phyloP scores from a whole-genome alignment of 2,113 vertebrate species.

The Thinocorus orbignyianus region DNA sequence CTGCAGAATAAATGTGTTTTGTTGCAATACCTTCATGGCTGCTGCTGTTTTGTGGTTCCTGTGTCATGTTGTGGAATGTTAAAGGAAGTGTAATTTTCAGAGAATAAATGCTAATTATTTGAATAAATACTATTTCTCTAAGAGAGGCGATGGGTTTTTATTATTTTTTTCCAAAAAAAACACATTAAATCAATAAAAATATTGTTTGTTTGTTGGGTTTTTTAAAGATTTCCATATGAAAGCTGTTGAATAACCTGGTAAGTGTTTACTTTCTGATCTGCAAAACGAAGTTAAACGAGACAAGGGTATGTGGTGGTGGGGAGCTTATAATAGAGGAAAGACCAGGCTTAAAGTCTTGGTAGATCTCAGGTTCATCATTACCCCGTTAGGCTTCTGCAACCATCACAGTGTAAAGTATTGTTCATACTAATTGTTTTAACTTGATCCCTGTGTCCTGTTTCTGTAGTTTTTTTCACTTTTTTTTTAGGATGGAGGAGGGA shows the following conservation, averaged over 20 bases:
- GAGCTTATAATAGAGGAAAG: background rate
- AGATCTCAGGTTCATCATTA: background rate
- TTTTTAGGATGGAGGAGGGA: background rate
- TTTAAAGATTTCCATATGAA: background rate
- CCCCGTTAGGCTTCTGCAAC: background rate
- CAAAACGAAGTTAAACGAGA: background rate
- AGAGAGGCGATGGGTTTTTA: background rate
- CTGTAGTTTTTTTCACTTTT: background rate
- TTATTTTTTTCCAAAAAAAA: background rate
- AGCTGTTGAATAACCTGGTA: background rate
- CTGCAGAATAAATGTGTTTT: conserved; percentile 14
- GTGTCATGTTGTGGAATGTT: background rate
- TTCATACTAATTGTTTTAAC: background rate
- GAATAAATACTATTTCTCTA: background rate
- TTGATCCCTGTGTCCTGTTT: background rate
- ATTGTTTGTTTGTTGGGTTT: background rate
- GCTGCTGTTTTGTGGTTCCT: background rate
- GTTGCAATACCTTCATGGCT: background rate
- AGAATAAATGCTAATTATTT: background rate
- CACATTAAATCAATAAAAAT: background rate
- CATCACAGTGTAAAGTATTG: background rate
- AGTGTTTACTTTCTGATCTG: background rate
- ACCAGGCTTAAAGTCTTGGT: background rate
- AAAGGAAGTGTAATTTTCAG: background rate
- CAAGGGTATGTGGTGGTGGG: background rate